Percentiles rank a stretch among this genome's conserved stretches.
phyloP scores from a whole-genome alignment of 2,113 vertebrate species.

The Labeo catla region DNA sequence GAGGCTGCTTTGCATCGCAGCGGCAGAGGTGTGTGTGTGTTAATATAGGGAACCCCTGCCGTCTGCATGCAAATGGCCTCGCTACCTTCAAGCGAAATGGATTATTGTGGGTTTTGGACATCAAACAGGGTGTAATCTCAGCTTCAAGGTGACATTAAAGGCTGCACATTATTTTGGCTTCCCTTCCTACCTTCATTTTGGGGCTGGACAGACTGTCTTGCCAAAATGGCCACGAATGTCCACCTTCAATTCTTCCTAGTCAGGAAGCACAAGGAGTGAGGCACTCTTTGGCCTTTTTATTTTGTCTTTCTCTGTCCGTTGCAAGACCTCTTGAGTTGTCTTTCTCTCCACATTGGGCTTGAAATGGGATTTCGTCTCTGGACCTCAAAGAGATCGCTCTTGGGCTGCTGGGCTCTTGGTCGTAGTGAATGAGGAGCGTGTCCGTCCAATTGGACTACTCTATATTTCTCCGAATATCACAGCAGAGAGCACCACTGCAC shows the following conservation, averaged over 20 bases:
- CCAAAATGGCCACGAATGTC: constrained; percentile 94
- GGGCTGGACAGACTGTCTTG: constrained; percentile 86
- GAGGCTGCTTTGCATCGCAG: constrained; percentile 68
- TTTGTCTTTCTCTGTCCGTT: constrained; percentile 77
- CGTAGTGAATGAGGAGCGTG: constrained; percentile 76
- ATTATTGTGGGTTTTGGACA: constrained; percentile 74
- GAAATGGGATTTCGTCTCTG: constrained; percentile 77
- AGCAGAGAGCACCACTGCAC: constrained; percentile 41
- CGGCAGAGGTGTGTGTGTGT: constrained; percentile 66
- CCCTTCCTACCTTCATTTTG: constrained; percentile 85
- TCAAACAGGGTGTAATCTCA: constrained; percentile 97
- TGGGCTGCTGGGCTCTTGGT: constrained; percentile 68
- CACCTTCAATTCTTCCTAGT: constrained; percentile 78
- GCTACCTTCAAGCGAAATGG: constrained; percentile 67
- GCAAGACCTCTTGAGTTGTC: constrained; percentile 67
- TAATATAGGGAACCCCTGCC: constrained; percentile 66
- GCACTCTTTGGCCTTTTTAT: constrained; percentile 77
- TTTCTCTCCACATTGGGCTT: constrained; percentile 93
- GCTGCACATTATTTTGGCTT: constrained; percentile 90
- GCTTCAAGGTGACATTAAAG: constrained; percentile 84
- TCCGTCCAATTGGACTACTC: constrained; percentile 73
- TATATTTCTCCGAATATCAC: constrained; percentile 52
- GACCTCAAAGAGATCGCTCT: constrained; percentile 55
- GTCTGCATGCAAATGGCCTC: constrained; percentile 70
- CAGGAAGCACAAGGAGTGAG: constrained; percentile 75